Evolutionary conservation across 2,797 vertebrate genomes (phyloP).

Genomic region (Acrocephalus scirpaceus): DNA sequence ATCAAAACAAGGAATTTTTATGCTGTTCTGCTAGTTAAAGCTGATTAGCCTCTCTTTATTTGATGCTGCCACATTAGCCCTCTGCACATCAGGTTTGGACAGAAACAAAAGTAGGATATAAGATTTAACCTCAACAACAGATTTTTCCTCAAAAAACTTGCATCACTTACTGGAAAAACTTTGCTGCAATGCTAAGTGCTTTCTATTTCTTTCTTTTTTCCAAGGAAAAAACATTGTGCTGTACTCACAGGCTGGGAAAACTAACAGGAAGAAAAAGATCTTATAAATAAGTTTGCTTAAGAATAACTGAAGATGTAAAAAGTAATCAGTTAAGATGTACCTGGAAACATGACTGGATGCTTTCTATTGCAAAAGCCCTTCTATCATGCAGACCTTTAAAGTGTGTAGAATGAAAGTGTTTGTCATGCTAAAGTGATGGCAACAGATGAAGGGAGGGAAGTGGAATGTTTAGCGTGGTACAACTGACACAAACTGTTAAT

Average conservation of each 20-base stretch:
- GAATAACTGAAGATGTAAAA: neutral
- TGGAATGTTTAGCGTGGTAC: rapidly evolving
- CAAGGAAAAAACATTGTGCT: neutral
- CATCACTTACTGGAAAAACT: constrained; percentile 7
- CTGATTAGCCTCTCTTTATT: neutral
- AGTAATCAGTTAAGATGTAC: neutral
- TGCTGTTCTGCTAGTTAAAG: constrained; percentile 2
- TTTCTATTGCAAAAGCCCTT: neutral
- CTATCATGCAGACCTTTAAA: neutral
- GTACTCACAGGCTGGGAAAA: neutral
- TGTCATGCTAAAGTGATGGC: neutral
- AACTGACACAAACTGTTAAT: neutral
- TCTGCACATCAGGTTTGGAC: neutral
- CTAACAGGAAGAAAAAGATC: neutral
- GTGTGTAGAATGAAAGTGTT: neutral
- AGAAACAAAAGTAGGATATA: neutral
- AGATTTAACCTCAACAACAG: constrained; percentile 6
- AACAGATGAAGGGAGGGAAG: neutral
- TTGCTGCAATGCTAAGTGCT: constrained; percentile 3
- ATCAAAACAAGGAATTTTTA: neutral
- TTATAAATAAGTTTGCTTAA: neutral
- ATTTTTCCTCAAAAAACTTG: neutral
- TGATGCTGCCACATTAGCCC: neutral
- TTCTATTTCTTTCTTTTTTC: neutral
- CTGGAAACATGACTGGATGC: neutral